phyloP scores from a whole-genome alignment of 2,888 invertebrate species.

The Arrhopalites spinosus region DNA sequence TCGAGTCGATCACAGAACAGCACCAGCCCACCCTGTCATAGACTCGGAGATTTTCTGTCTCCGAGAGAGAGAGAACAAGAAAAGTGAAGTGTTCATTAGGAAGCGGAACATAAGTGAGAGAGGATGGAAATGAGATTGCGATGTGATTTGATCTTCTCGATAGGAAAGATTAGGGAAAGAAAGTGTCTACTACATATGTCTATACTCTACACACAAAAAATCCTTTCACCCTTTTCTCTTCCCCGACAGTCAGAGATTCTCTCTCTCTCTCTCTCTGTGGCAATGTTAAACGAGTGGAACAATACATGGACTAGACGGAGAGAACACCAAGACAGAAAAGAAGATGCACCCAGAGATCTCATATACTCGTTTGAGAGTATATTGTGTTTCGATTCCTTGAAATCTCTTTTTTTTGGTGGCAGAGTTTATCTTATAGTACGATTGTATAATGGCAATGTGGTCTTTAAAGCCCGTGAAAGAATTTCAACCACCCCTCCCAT shows the following conservation, averaged over 20 bases:
- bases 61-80: neutral
- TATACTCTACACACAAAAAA: neutral
- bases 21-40: neutral
- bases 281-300: neutral
- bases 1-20: no score
- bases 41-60: neutral
- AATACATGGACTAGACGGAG: no score
- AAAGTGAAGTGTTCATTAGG: constrained; percentile 22
- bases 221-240: neutral
- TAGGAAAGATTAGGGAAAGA: constrained; percentile 25
- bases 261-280: neutral
- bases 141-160: constrained; percentile 29
- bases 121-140: constrained; percentile 24
- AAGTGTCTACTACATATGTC: neutral
- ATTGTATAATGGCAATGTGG: constrained; percentile 1
- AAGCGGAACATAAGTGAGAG: constrained; percentile 13
- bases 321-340: no score
- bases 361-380: no score
- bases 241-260: no score
- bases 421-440: constrained; percentile 6
- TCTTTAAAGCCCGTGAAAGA: neutral
- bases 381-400: neutral
- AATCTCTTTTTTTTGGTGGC: neutral
- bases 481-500: neutral
- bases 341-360: no score